Evolutionary conservation across 1,140 invertebrate genomes (phyloP), one percentile per base, ranked within the genome.

Genomic region (Nymphalis io): DNA sequence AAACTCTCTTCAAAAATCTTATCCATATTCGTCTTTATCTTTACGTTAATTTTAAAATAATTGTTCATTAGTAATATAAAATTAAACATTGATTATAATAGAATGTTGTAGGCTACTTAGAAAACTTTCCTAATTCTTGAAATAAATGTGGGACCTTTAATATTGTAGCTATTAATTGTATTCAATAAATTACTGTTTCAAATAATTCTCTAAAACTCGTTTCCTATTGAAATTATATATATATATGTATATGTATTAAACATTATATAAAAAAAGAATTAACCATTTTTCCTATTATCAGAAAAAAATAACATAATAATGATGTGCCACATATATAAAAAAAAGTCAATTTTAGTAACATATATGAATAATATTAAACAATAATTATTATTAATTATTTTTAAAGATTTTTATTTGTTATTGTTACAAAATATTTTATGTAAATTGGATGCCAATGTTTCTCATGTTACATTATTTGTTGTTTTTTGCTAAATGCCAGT

Each of bases 101-200:
- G 51, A 55, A 55, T 55, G 51, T 55, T 27, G 51, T 55, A 55
- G 51, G n/a, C 23, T 27, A 55, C 16, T 55, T 55, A 55, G 51
- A 55, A 27, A 21, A 55, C 71, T 76, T 80, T 75, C 73, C 75
- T 78, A 78, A 78, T 77, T 82, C 76, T 83, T 80, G 63, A 76
- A 79, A 75, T 83, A 78, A 83, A 81, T 79, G 79, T 80, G 85
- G 85, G 85, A 87, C 85, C 85, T 87, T 81, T 76, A 65, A 82
- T 76, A 61, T 72, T 68, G 75, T 87, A 84, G 79, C 65, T 82
- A 64, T 66, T 75, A 76, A 68, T 74, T 63, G 75, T 77, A 77
- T 80, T 75, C 79, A 81, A 68, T 78, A 78, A 68, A 60, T 70
- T 60, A 57, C 33, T 3, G 38, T 53, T 62, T 62, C 42, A 69